Percentiles rank a stretch among this genome's conserved stretches.
Evolutionary conservation across 2,797 vertebrate species (phyloP).

Genomic region (Acrocephalus scirpaceus): DNA sequence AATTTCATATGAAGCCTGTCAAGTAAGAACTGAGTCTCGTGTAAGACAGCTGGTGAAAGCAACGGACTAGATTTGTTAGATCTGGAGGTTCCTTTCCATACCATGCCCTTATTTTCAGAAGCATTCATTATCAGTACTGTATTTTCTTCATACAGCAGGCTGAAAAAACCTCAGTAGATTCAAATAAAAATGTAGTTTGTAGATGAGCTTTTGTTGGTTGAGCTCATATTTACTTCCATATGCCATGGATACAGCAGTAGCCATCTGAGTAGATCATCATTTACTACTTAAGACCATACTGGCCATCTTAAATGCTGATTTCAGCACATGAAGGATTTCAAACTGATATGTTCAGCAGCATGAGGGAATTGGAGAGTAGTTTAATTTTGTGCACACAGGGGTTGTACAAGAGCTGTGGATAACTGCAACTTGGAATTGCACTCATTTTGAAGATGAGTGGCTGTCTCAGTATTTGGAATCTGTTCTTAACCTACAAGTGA

Average conservation of each 20-base stretch:
- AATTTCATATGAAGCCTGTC: neutral
- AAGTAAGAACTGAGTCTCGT: neutral
- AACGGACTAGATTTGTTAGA: neutral
- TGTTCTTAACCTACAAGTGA: neutral
- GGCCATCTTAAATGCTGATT: neutral
- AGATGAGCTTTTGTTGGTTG: neutral
- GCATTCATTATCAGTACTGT: neutral
- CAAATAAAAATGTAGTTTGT: neutral
- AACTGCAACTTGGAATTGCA: neutral
- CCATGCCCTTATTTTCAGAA: neutral
- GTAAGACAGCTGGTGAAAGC: neutral
- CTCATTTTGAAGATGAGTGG: neutral
- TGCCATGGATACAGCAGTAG: neutral
- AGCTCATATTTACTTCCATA: neutral
- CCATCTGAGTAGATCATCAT: neutral
- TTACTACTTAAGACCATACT: neutral
- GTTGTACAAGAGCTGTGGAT: neutral
- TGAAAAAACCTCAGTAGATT: neutral
- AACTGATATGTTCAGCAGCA: neutral
- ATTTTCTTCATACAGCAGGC: neutral
- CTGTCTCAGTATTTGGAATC: neutral
- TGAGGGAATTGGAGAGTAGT: neutral
- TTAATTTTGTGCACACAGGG: neutral
- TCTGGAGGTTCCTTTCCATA: neutral
- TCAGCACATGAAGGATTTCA: neutral